Evolutionary conservation across 2,888 invertebrate species (phyloP).

Genomic region (Glaucopsyche alexis): DNA sequence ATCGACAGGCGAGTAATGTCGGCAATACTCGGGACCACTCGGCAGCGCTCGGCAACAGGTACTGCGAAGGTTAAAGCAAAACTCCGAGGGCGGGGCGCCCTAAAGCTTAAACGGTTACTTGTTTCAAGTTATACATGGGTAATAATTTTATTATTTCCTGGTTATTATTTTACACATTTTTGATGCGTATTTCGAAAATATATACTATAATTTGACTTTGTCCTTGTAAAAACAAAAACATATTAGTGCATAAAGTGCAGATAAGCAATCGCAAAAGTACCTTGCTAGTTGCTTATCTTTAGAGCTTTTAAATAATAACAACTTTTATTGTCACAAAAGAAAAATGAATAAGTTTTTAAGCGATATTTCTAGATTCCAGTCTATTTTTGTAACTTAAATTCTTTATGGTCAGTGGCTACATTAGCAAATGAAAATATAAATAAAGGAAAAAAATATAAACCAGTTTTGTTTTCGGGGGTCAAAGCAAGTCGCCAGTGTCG

Average conservation of each 20-base stretch:
- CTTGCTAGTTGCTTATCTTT: background rate
- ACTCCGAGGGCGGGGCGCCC: constrained; percentile 2
- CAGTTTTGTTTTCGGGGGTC: constrained; percentile 12
- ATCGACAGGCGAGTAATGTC: background rate
- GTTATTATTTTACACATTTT: no score
- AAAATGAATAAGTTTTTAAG: background rate
- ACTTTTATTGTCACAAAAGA: background rate
- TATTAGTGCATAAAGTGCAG: no score
- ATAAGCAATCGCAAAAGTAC: no score
- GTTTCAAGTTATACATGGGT: no score
- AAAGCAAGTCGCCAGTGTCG: background rate
- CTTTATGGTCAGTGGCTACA: background rate
- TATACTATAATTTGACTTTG: no score
- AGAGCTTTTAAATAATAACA: background rate
- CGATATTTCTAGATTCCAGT: background rate
- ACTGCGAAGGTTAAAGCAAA: background rate
- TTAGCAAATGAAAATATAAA: background rate
- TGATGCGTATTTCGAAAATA: no score
- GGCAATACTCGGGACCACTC: background rate
- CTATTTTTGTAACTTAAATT: background rate
- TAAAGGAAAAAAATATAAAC: background rate
- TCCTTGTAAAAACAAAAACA: no score
- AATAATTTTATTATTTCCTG: no score
- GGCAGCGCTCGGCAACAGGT: background rate
- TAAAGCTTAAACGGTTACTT: background rate